Conservation (phyloP, 2,797 vertebrate species). For the Enteromius argenteus region DNA sequence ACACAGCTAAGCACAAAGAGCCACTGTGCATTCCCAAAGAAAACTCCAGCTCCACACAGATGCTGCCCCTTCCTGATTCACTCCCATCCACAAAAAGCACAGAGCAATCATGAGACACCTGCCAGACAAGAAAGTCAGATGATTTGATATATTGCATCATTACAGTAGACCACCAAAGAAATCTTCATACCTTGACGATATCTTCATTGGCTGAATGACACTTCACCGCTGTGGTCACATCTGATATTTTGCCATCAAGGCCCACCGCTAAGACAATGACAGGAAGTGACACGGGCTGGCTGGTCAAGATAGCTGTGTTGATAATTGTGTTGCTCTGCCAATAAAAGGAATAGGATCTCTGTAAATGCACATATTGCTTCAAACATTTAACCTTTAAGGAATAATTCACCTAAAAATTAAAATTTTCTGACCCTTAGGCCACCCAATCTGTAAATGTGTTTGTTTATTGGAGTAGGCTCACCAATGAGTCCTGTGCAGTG, state of each 20-base stretch:
- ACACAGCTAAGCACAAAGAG: slow-evolving; percentile 75
- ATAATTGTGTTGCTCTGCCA: slow-evolving; percentile 75
- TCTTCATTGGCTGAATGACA: slow-evolving; percentile 75
- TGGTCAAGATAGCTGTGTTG: slow-evolving; percentile 80
- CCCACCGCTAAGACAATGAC: slow-evolving; percentile 72
- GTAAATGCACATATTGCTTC: not conserved
- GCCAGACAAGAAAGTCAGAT: slow-evolving; percentile 18
- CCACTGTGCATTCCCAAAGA: slow-evolving; percentile 69
- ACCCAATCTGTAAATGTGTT: not conserved
- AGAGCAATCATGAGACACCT: slow-evolving; percentile 79
- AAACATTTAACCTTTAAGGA: not conserved
- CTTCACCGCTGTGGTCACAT: slow-evolving; percentile 75
- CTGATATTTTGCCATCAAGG: slow-evolving; percentile 70
- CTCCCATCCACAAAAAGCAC: slow-evolving; percentile 77
- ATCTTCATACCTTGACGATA: slow-evolving; percentile 71
- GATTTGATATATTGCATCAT: not conserved
- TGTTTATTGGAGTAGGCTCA: not conserved
- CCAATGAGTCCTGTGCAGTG: not conserved
- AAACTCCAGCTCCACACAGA: slow-evolving; percentile 75
- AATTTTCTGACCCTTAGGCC: not conserved
- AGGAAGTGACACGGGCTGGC: slow-evolving; percentile 71
- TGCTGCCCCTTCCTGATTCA: slow-evolving; percentile 76
- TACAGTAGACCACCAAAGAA: not conserved
- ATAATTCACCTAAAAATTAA: not conserved
- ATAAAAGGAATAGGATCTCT: slow-evolving; percentile 4